Evolutionary conservation across 2,888 invertebrate species (phyloP).

Genomic region (Polyommatus icarus): DNA sequence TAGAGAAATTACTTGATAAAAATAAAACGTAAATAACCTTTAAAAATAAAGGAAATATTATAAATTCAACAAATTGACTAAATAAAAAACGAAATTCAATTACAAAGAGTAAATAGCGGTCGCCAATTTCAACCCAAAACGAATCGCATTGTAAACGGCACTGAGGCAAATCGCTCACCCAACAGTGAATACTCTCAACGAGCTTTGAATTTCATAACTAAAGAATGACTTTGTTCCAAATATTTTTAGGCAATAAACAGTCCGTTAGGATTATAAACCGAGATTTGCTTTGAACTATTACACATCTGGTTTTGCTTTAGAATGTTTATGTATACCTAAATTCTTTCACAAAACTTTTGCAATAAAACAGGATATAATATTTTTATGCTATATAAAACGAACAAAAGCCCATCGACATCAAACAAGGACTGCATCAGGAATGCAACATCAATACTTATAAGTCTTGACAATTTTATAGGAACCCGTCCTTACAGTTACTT

Average conservation of each 20-base stretch:
- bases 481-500: constrained; percentile 32
- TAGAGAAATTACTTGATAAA: background rate
- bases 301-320: background rate
- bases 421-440: constrained; percentile 2
- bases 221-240: constrained; percentile 7
- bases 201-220: constrained; percentile 17
- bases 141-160: constrained; percentile 39
- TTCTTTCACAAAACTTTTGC: background rate
- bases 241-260: constrained; percentile 20
- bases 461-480: constrained; percentile 33
- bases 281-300: background rate
- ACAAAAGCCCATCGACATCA: constrained; percentile 25
- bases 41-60: background rate
- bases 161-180: constrained; percentile 35
- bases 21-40: background rate
- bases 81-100: constrained; percentile 16
- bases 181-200: constrained; percentile 35
- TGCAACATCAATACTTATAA: constrained; percentile 20
- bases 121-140: constrained; percentile 36
- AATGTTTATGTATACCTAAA: background rate
- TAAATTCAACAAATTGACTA: background rate
- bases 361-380: background rate
- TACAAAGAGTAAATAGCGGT: constrained; percentile 21
- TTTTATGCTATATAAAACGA: background rate
- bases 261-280: background rate